Conservation (phyloP, 64 coral and sea anemone species). For the Porites lutea region DNA sequence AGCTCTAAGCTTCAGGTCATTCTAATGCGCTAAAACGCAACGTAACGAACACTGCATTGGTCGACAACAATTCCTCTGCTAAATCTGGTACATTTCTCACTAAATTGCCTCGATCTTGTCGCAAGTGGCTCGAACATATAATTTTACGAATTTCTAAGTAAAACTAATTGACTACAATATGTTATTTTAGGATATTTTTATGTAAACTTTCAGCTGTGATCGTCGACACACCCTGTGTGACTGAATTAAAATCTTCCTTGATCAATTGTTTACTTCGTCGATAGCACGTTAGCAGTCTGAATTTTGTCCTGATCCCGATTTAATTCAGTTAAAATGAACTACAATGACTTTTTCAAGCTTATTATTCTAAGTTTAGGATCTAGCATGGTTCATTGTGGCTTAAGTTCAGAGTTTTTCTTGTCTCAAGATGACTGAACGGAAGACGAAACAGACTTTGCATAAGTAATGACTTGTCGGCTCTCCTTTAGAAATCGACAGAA, state of each 20-base stretch:
- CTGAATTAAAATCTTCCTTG: background rate
- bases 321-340: background rate
- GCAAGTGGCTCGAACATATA: background rate
- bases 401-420: background rate
- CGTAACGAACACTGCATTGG: background rate
- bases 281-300: background rate
- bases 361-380: background rate
- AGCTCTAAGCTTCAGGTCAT: constrained; percentile 14
- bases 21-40: background rate
- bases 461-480: constrained; percentile 22
- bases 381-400: background rate
- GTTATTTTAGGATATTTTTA: background rate
- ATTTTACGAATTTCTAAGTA: background rate
- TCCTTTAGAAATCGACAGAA: background rate
- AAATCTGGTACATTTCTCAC: background rate
- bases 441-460: constrained; percentile 38
- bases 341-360: background rate
- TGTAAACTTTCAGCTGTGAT: background rate
- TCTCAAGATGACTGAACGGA: background rate
- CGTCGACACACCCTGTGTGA: constrained; percentile 37
- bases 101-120: background rate
- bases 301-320: background rate
- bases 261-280: constrained; percentile 14
- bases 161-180: background rate
- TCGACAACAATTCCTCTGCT: background rate